Evolutionary conservation across 2,797 vertebrate genomes (phyloP).

Genomic region (Rhincodon typus): DNA sequence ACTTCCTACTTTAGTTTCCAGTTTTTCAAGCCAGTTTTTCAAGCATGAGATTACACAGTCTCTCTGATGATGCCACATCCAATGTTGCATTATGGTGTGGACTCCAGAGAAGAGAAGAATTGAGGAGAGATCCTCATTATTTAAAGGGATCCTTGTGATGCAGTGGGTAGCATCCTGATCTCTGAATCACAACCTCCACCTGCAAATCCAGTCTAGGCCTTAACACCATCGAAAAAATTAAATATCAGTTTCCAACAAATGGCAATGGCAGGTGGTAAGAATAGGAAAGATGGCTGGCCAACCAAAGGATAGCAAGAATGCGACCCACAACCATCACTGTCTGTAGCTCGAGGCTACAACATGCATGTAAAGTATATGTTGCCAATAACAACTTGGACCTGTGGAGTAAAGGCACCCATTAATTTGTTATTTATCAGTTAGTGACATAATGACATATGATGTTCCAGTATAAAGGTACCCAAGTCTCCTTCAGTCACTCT

Average conservation of each 20-base stretch:
- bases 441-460: too few relatives aligned
- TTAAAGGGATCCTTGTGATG: background rate
- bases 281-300: background rate
- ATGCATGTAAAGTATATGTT: background rate
- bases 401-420: background rate
- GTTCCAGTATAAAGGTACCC: too few relatives aligned
- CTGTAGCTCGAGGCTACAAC: background rate
- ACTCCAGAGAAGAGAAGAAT: too few relatives aligned
- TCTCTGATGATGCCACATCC: background rate
- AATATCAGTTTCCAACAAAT: background rate
- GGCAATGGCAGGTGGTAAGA: too few relatives aligned
- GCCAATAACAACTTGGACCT: background rate
- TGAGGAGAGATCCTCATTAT: background rate
- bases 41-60: background rate
- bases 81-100: too few relatives aligned
- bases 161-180: background rate
- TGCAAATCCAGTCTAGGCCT: background rate
- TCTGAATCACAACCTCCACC: background rate
- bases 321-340: background rate
- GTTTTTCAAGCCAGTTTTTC: background rate
- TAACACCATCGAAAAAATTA: background rate
- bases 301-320: background rate
- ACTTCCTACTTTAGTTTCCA: background rate
- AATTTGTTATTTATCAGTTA: background rate
- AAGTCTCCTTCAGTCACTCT: too few relatives aligned